phyloP scores from a whole-genome alignment of 2,888 invertebrate genomes.

The Leptinotarsa peninsularis region DNA sequence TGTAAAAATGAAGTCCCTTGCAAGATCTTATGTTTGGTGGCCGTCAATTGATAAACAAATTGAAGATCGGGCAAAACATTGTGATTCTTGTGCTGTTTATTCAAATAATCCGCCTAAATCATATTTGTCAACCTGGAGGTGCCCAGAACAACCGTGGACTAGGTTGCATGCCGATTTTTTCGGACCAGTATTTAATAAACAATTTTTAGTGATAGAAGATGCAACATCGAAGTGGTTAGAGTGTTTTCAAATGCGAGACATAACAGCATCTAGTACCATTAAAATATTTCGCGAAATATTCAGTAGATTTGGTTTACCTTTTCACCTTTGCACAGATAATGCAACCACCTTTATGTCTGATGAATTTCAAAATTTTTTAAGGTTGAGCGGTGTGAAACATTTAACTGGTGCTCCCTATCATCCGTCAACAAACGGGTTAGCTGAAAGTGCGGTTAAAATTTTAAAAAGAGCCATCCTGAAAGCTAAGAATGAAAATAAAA shows the following conservation, averaged over 20 bases:
- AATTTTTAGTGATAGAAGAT: not conserved
- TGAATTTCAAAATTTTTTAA: not conserved
- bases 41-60: not conserved
- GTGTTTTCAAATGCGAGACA: not conserved
- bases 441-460: too few relatives aligned
- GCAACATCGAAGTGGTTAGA: not conserved
- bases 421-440: too few relatives aligned
- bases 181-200: not conserved
- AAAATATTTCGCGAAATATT: constrained; percentile 6
- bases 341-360: constrained; percentile 10
- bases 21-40: not conserved
- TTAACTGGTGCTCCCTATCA: not conserved
- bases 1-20: not conserved
- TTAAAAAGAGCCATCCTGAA: too few relatives aligned
- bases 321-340: not conserved
- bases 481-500: too few relatives aligned
- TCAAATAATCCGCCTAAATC: not conserved
- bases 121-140: not conserved
- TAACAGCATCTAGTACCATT: not conserved
- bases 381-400: not conserved
- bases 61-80: not conserved
- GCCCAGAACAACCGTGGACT: not conserved
- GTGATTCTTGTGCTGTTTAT: not conserved
- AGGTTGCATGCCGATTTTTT: constrained; percentile 16
- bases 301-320: constrained; percentile 21